Evolutionary conservation across 2,113 vertebrate genomes (phyloP), one percentile per base, ranked within the genome.

Genomic region (Rattus rattus): DNA sequence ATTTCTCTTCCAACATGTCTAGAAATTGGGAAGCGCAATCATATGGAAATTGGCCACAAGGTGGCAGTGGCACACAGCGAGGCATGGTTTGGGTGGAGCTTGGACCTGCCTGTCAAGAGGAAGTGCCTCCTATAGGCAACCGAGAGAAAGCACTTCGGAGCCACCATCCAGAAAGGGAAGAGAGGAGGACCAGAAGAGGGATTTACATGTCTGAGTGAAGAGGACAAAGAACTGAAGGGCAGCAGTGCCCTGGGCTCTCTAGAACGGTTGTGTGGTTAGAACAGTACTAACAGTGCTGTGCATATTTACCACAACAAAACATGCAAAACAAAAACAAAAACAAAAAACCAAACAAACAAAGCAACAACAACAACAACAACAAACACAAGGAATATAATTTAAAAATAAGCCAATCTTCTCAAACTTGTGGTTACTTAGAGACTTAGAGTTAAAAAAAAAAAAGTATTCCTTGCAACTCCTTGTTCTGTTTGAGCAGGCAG

Each of bases 21-120:
- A 79, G 76, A 83, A 30, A 76, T 20, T n/a, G 47, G 73, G 77
- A 65, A 14, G 7, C 49, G 19, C 26, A 75, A 39, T 43, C 26
- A 79, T 65, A 9, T 12, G 7, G 2, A 63, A 76, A 39, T 22
- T 69, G 83, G 69, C 94, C 94, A 91, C 91, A 33, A 96, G 97
- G 36, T 80, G 96, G 96, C 93, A 86, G 83, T 36, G 33, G 65
- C 59, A 59, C 26, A 33, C 19, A 22, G 17, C 0, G 36, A 61
- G 79, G 39, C 49, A 54, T 49, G 16, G 2, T 16, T 22, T 43
- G 83, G 79, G 73, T 22, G 56, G 49, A 5, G 0, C 26, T 28
- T 24, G 52, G 54, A 39, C 14, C 6, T 43, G 85, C 61, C 2
- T 36, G 56, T 22, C 26, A 79, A 56, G 69, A 77, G 59, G 52